Base-by-base conservation (phyloP, 2,888 invertebrate genomes). In the Drosophila infuscata region DNA sequence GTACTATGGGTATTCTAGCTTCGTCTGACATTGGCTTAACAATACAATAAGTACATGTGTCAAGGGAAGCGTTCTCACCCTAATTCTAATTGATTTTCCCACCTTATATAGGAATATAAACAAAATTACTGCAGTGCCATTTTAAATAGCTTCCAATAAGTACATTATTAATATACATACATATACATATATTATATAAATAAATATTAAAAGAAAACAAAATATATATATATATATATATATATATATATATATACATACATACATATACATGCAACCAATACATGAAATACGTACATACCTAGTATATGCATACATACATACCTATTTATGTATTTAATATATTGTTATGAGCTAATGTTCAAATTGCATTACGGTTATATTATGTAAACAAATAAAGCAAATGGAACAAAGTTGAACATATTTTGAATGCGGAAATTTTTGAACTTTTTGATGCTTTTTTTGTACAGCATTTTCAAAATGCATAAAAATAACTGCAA, bases 81-180 rank as follows among this genome's bases (percentile, higher is more conserved):
- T 72, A 79, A 88, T 90, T 90, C 91, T 89, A 92, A 92, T 91
- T 91, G 89, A 88, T 91, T 92, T 92, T 92, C 92, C 92, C 92
- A 92, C 92, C 92, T 92, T 91, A 91, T 83, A 88, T 88, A 86
- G 88, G 85, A 90, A 87, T 89, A 89, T 83, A 83, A 82, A 84
- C 74, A 88, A 86, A 82, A 84, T 90, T 89, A 92, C 92, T 92
- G 92, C 92, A 92, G 92, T 92, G 92, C 92, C 92, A 92, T 92
- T 92, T 91, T 91, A 90, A 89, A 88, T 90, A 91, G 91, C 91
- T 91, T 91, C 91, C 92, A 81, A 88, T 84, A 88, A 89, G 89
- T 82, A 83, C 80, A 59, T 64, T 57, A 72, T 59, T 38, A 58
- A 74, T 76, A 79, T 57, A 71, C 60, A 68, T 56, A 74, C 46